Evolutionary conservation across 2,888 invertebrate genomes (phyloP).

Genomic region (Bibio marci): DNA sequence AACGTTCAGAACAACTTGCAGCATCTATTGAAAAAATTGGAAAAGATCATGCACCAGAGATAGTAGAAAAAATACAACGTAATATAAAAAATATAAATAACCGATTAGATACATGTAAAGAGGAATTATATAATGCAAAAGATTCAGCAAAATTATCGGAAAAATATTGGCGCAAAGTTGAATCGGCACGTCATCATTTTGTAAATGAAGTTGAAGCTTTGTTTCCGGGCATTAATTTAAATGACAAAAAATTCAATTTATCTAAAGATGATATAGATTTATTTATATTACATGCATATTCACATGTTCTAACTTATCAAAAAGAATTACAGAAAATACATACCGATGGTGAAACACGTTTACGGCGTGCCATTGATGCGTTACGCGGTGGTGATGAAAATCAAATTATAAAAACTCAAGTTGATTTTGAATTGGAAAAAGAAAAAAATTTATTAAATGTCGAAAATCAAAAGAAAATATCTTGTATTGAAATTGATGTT

Average conservation of each 20-base stretch:
- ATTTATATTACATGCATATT: constrained; percentile 61
- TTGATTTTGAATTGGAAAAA: constrained; percentile 51
- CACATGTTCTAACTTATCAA: constrained; percentile 58
- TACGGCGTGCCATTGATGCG: constrained; percentile 45
- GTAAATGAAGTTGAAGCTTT: constrained; percentile 49
- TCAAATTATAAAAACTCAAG: constrained; percentile 32
- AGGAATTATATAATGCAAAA: constrained; percentile 36
- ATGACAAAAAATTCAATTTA: constrained; percentile 43
- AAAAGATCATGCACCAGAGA: constrained; percentile 21
- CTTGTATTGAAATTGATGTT: constrained; percentile 44
- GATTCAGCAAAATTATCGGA: constrained; percentile 46
- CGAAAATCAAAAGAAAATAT: constrained; percentile 49
- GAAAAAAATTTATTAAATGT: constrained; percentile 47
- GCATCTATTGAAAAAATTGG: constrained; percentile 21
- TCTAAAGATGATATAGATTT: constrained; percentile 50
- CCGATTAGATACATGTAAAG: constrained; percentile 42
- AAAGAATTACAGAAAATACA: constrained; percentile 58
- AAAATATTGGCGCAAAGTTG: constrained; percentile 47
- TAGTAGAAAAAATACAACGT: constrained; percentile 33
- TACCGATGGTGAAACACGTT: constrained; percentile 40
- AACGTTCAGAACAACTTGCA: constrained; percentile 22
- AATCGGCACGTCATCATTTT: constrained; percentile 40
- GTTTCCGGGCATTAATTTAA: constrained; percentile 52
- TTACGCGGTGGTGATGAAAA: constrained; percentile 36
- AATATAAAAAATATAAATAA: constrained; percentile 37